Evolutionary conservation across 2,888 invertebrate genomes (phyloP), one percentile per base, ranked within the genome.

Genomic region (Synanthedon vespiformis): DNA sequence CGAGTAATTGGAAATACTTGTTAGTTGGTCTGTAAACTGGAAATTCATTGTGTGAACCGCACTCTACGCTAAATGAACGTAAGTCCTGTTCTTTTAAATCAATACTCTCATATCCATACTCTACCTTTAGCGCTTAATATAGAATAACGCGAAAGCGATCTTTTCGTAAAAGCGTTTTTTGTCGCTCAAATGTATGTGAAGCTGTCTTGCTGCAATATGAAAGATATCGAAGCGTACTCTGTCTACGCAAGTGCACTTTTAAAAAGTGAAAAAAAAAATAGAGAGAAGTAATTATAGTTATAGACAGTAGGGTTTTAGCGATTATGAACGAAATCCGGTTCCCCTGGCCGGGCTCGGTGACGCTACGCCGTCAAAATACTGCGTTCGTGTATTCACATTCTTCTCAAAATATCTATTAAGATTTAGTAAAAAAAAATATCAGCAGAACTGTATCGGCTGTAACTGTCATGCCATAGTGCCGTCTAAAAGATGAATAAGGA

Each of bases 391-490:
- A 86, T 85, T 83, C 84, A 86, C 86, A 86, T 79, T 72, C 74
- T 75, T 79, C 76, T 80, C 80, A 80, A 80, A 22, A 76, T 71
- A 61, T 77, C 84, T 85, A 87, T 79, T 77, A 82, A 81, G 80
- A 79, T 77, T 84, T 76, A 77, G 76, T 80, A 85, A 34, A 84
- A 82, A 86, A 86, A 85, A 22, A 22, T 22, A 85, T 83, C 85
- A 87, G 86, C 86, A 75, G 78, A 84, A 84, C 76, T 83, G 83
- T 78, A 83, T 85, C 80, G 83, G 83, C 83, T 85, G 85, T 84
- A 84, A 84, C 79, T 83, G 76, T 82, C 87, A 87, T 87, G 87
- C 87, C 87, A 87, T 85, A 80, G 87, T 86, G 87, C 88, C 87
- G 72, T 86, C 88, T 87, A 87, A 84, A 79, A 85, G 84, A 87